These are phyloP conservation scores for Solenopsis fugax DNA, from an alignment of 1,140 invertebrate genomes.

Conservation along the genomic window DNA sequence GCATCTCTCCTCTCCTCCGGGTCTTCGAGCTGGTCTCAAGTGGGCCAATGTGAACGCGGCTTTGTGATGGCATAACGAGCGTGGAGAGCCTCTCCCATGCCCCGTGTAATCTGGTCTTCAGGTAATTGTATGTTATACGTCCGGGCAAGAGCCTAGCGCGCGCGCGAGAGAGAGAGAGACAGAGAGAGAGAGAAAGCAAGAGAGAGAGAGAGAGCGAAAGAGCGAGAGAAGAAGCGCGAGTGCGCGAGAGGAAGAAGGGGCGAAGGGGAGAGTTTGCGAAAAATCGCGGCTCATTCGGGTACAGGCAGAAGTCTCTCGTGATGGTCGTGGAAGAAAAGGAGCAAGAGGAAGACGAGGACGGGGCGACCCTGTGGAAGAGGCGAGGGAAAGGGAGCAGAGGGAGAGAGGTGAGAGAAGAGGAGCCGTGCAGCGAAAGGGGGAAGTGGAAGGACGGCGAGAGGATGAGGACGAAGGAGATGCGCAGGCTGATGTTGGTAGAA, in stretches of 20 bases:
- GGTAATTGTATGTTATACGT: slow-evolving; percentile 86
- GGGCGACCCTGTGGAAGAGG: background rate
- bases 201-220: slow-evolving; percentile 41
- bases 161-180: slow-evolving; percentile 12
- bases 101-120: slow-evolving; percentile 84
- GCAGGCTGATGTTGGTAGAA: slow-evolving; percentile 32
- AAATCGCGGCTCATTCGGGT: slow-evolving; percentile 82
- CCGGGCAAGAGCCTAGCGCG: slow-evolving; percentile 69
- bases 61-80: slow-evolving; percentile 77
- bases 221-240: slow-evolving; percentile 32
- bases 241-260: slow-evolving; percentile 27
- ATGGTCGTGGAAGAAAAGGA: slow-evolving; percentile 57
- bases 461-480: slow-evolving; percentile 32
- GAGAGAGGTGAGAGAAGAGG: slow-evolving; percentile 31
- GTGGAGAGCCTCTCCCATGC: slow-evolving; percentile 81
- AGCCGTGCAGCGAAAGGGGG: background rate
- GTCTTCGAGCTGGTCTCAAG: slow-evolving; percentile 68
- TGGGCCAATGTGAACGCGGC: slow-evolving; percentile 77
- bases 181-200: slow-evolving; percentile 20
- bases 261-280: slow-evolving; percentile 78
- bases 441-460: slow-evolving; percentile 20
- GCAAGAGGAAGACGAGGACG: slow-evolving; percentile 37
- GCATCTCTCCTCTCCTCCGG: slow-evolving; percentile 60
- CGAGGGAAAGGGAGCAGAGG: slow-evolving; percentile 30
- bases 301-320: slow-evolving; percentile 61